These are phyloP conservation scores for Rhynchonycteris naso DNA, from an alignment of 2,797 vertebrate species.

Conservation along the genomic window DNA sequence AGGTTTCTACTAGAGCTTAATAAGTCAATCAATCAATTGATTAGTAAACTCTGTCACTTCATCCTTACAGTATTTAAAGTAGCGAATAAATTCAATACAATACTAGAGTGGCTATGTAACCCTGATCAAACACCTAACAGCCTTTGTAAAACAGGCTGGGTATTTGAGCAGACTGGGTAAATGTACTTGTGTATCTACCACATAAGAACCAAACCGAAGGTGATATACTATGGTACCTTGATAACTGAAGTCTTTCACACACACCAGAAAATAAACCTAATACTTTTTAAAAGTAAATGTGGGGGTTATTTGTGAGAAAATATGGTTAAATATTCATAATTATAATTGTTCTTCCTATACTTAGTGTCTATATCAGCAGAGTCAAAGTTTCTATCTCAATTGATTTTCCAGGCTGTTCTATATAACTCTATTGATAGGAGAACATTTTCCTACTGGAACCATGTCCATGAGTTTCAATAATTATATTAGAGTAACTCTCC, in stretches of 20 bases:
- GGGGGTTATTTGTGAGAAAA: background rate
- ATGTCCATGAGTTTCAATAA: background rate
- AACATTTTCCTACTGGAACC: background rate
- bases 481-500: background rate
- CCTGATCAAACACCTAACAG: constrained; percentile 87
- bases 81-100: constrained; percentile 83
- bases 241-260: constrained; percentile 85
- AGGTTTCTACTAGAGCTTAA: constrained; percentile 64
- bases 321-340: background rate
- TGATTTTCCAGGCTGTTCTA: constrained; percentile 46
- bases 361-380: background rate
- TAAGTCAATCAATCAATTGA: constrained; percentile 82
- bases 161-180: constrained; percentile 85
- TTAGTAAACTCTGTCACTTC: constrained; percentile 89
- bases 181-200: constrained; percentile 82
- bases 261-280: background rate
- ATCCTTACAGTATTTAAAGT: constrained; percentile 88
- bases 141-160: constrained; percentile 85
- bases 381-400: background rate
- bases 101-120: constrained; percentile 81
- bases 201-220: constrained; percentile 82
- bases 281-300: constrained; percentile 12
- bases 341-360: background rate
- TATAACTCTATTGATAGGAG: background rate
- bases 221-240: constrained; percentile 75